Evolutionary conservation across 2,797 vertebrate species (phyloP), one percentile per base, ranked within the genome.

Genomic region (Mus spretus): DNA sequence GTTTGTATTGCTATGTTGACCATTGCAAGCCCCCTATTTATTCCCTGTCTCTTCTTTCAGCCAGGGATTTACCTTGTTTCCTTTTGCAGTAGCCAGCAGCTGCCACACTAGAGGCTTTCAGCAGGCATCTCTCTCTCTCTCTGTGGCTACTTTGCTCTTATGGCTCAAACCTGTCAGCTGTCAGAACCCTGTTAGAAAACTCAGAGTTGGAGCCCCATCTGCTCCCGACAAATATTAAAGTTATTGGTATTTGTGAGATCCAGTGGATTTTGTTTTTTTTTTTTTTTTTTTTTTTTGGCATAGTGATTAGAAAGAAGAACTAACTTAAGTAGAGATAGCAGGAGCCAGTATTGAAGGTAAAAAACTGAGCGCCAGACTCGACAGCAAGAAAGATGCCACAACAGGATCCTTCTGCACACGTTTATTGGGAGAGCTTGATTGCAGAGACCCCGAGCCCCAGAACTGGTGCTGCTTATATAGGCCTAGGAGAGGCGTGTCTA

Each of bases 211-310:
- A 85, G 28, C 15, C 82, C 47, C 17, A 50, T 20, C 61, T 50
- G 40, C 28, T 28, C 19, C 40, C 14, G 28, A 84, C 19, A 65
- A 65, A 34, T 44, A 79, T 53, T 89, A 50, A 85, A 81, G 77
- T 61, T 75, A 44, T 4, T 70, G 74, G 12, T 63, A 86, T 74
- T 85, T 95, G 50, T 70, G 55, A 75, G 15, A 40, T 11, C n/a
- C 84, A 94, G 74, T 15, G 84, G 3, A 12, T 79, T 92, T 92
- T 90, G 20, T 31, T 79, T 84, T 31, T 74, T 81, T 57, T 86
- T n/a, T n/a, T n/a, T 79, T 92, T 92, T 90, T 20, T 31, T 79
- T 84, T 31, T 74, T 81, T 57, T 86, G 61, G 83, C 28, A 28
- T 11, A 12, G 82, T 53, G 92, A 26, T 34, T 4, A 75, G n/a